Evolutionary conservation across 92 coral and sea anemone genomes (phyloP).

Genomic region (Epizoanthus illoricatus): DNA sequence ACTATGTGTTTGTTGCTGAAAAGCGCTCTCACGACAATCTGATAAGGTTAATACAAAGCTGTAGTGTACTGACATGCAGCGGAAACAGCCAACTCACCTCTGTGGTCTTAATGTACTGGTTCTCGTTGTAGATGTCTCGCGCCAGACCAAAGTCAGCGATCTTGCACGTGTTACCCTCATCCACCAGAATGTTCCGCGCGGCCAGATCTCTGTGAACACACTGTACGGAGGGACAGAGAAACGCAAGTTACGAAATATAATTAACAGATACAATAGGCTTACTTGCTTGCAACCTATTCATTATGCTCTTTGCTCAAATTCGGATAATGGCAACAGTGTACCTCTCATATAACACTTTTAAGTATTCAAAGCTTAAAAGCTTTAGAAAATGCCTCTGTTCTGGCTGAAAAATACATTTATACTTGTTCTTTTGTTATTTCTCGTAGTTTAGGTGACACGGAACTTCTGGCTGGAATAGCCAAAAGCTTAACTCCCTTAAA

Average conservation of each 20-base stretch:
- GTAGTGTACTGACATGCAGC: not conserved
- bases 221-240: constrained; percentile 21
- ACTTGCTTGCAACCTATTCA: not conserved
- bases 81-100: constrained; percentile 39
- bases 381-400: too few species aligned
- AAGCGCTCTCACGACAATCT: too few species aligned
- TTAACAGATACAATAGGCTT: not conserved
- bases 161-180: constrained; percentile 59
- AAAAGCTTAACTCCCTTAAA: too few species aligned
- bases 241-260: not conserved
- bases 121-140: constrained; percentile 58
- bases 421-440: too few species aligned
- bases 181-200: constrained; percentile 57
- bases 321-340: too few species aligned
- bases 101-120: constrained; percentile 63
- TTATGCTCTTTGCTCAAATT: too few species aligned
- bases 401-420: too few species aligned
- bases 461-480: too few species aligned
- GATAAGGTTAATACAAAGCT: not conserved
- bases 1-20: too few species aligned
- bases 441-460: too few species aligned
- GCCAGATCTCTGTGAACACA: constrained; percentile 69
- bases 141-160: constrained; percentile 72
- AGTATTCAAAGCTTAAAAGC: too few species aligned
- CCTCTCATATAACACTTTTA: too few species aligned